These are phyloP conservation scores for Celastrina argiolus DNA, from an alignment of 2,888 invertebrate genomes.

Conservation along the genomic window DNA sequence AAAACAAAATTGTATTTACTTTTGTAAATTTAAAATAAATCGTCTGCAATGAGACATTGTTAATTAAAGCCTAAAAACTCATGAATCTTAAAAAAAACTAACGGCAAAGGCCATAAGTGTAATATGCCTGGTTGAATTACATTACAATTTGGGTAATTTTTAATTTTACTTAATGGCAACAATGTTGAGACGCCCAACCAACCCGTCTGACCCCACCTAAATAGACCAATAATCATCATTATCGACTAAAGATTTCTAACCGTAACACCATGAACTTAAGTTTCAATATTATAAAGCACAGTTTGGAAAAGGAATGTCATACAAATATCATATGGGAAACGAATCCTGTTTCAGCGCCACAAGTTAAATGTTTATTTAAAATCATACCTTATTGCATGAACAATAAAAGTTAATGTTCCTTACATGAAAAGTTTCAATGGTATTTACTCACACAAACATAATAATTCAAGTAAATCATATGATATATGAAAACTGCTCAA, in stretches of 20 bases:
- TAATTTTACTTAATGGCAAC: constrained; percentile 39
- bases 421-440: constrained; percentile 32
- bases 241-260: constrained; percentile 36
- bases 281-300: constrained; percentile 32
- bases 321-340: constrained; percentile 72
- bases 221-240: constrained; percentile 47
- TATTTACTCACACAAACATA: constrained; percentile 46
- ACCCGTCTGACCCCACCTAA: constrained; percentile 53
- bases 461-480: constrained; percentile 63
- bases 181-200: constrained; percentile 36
- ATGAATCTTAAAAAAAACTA: too few relatives aligned
- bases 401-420: constrained; percentile 31
- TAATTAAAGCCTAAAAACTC: too few relatives aligned
- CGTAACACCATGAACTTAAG: constrained; percentile 26
- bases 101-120: neutral
- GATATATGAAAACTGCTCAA: constrained; percentile 38
- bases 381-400: neutral
- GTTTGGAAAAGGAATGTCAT: constrained; percentile 56
- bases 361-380: constrained; percentile 29
- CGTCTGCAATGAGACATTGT: too few relatives aligned
- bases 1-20: too few relatives aligned
- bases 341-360: constrained; percentile 61
- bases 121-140: neutral
- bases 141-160: constrained; percentile 37
- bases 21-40: too few relatives aligned